Percentiles rank a stretch among this genome's conserved stretches.
Conservation (phyloP, 2,888 invertebrate genomes). For the Latrodectus hesperus region DNA sequence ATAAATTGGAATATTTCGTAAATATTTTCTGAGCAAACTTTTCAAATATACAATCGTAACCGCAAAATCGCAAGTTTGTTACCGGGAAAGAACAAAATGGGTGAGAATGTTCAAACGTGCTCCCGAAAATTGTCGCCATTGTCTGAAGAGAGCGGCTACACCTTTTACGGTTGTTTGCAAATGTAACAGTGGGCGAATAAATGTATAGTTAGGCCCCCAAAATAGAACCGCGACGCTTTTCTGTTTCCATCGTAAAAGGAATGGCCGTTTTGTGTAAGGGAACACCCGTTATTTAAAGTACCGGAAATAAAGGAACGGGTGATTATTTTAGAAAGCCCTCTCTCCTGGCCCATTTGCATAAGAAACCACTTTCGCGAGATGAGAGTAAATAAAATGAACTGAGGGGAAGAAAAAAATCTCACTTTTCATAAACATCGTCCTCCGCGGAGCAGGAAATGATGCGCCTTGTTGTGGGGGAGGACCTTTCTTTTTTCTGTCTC, state of each 20-base stretch:
- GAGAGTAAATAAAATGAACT: neutral
- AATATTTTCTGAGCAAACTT: no score
- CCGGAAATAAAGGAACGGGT: slow-evolving; percentile 55
- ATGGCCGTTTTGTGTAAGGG: slow-evolving; percentile 17
- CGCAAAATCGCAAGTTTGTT: no score
- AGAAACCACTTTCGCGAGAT: slow-evolving; percentile 6
- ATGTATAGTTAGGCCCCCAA: neutral
- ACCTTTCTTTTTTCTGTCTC: slow-evolving; percentile 1
- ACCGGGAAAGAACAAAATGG: no score
- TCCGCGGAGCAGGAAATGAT: no score
- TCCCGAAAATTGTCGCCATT: no score
- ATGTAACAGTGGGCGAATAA: neutral
- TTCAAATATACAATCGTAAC: no score
- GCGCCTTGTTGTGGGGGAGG: no score
- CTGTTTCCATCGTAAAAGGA: neutral
- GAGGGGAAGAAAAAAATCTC: slow-evolving; percentile 8
- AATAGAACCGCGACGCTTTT: neutral
- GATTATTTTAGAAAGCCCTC: slow-evolving; percentile 39
- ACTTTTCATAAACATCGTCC: slow-evolving; percentile 28
- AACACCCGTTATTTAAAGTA: slow-evolving; percentile 46
- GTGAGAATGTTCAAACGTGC: no score
- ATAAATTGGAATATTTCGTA: no score
- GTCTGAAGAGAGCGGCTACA: neutral
- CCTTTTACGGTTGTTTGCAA: neutral
- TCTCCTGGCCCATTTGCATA: slow-evolving; percentile 14